A percentile compares a stretch with the other conserved stretches of the same genome.
phyloP scores from a whole-genome alignment of 2,888 invertebrate species.

The Graphium colonna region DNA sequence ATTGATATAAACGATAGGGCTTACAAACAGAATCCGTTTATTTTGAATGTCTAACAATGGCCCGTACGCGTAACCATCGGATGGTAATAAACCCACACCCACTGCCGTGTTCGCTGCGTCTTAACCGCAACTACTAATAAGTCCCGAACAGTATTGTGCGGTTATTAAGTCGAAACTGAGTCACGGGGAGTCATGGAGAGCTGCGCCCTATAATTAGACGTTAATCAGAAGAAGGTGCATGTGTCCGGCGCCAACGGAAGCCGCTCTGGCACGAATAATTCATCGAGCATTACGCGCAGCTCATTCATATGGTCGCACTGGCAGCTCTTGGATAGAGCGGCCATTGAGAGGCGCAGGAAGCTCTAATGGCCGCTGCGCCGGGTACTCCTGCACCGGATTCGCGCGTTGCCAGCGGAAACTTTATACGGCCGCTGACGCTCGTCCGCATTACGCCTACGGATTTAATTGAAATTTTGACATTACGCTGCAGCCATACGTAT shows the following conservation, averaged over 20 bases:
- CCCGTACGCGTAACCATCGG: conserved; percentile 22
- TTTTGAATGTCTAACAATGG: conserved; percentile 8
- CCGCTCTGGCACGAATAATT: conserved; percentile 67
- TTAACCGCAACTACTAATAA: conserved; percentile 48
- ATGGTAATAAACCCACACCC: conserved; percentile 33
- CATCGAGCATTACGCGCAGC: conserved; percentile 58
- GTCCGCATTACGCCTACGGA: conserved; percentile 14
- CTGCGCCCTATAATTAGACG: conserved; percentile 73
- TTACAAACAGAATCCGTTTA: background rate
- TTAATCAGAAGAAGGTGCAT: conserved; percentile 67
- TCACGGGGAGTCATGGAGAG: conserved; percentile 66
- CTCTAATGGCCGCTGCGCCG: too few relatives aligned
- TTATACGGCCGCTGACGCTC: conserved; percentile 13
- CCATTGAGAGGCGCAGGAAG: conserved; percentile 50
- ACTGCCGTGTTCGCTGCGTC: conserved; percentile 39
- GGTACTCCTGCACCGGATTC: conserved; percentile 60
- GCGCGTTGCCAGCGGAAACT: conserved; percentile 38
- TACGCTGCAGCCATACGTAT: background rate
- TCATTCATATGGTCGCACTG: conserved; percentile 59
- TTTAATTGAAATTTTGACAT: conserved; percentile 19
- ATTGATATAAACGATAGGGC: background rate
- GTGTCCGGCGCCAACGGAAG: conserved; percentile 71
- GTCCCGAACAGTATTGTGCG: conserved; percentile 50
- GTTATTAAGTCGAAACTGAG: conserved; percentile 57
- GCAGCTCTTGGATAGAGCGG: conserved; percentile 42